Conservation (phyloP, 2,888 invertebrate species). For the Girardia tigrina region DNA sequence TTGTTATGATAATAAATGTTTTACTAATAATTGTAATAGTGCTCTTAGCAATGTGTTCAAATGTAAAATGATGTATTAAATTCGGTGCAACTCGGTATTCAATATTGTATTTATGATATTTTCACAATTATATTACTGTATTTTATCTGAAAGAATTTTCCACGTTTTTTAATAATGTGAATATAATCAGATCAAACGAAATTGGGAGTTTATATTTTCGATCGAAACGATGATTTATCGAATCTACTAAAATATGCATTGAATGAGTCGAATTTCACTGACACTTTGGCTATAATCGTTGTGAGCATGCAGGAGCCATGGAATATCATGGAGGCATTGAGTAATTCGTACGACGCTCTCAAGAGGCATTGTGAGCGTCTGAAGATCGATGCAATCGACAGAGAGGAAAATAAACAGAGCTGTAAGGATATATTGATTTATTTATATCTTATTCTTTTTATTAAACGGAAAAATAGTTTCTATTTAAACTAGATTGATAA, state of each 20-base stretch:
- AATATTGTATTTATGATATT: too few relatives aligned
- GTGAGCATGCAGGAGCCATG: slow-evolving; percentile 92
- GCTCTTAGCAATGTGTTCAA: too few relatives aligned
- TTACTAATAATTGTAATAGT: too few relatives aligned
- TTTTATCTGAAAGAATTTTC: too few relatives aligned
- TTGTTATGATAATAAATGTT: too few relatives aligned
- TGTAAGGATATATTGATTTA: too few relatives aligned
- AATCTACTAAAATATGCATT: slow-evolving; percentile 79
- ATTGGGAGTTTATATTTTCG: slow-evolving; percentile 85
- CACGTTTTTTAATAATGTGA: background rate
- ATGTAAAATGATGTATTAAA: too few relatives aligned
- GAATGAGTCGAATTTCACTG: slow-evolving; percentile 72
- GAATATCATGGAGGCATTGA: slow-evolving; percentile 79
- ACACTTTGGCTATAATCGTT: slow-evolving; percentile 77
- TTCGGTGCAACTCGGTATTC: too few relatives aligned
- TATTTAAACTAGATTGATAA: too few relatives aligned
- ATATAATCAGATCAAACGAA: slow-evolving; percentile 70
- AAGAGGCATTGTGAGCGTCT: slow-evolving; percentile 82
- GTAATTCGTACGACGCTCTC: slow-evolving; percentile 68
- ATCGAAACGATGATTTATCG: slow-evolving; percentile 81
- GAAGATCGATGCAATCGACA: slow-evolving; percentile 51
- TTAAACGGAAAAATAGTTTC: too few relatives aligned
- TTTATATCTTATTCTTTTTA: too few relatives aligned
- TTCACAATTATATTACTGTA: too few relatives aligned
- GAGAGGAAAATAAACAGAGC: slow-evolving; percentile 57